Percentiles rank a stretch among this genome's conserved stretches.
Evolutionary conservation across 23 tunicate genomes (phyloP).

Genomic region (Oikopleura vanhoeffeni): DNA sequence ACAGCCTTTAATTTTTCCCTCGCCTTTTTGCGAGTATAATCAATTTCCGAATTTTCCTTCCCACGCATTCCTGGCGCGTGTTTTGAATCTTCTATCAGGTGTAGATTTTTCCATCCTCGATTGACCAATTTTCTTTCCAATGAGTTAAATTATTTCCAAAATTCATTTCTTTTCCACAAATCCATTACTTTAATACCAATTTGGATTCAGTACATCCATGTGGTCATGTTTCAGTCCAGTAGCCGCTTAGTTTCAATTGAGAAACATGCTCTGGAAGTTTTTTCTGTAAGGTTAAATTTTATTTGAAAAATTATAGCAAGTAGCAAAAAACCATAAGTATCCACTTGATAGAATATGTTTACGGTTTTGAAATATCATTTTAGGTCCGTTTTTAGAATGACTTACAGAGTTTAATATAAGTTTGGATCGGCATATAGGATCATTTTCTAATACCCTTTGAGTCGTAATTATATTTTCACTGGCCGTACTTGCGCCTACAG

Average conservation of each 20-base stretch:
- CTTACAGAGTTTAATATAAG: no score
- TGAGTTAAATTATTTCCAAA: neutral
- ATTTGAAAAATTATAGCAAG: neutral
- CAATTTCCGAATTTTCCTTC: no score
- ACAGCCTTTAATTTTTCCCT: no score
- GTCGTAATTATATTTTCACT: no score
- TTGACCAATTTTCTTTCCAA: neutral
- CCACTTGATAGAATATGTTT: no score
- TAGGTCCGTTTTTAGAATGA: no score
- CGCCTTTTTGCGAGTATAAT: no score
- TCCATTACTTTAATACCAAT: neutral
- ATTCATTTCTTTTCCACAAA: neutral
- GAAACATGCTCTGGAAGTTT: neutral
- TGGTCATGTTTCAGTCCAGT: neutral
- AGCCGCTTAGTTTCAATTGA: neutral
- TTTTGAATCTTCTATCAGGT: neutral
- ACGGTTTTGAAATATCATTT: no score
- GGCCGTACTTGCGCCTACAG: no score
- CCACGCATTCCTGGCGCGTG: neutral
- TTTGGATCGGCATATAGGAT: no score
- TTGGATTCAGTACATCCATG: neutral
- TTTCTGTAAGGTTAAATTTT: neutral
- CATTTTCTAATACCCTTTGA: no score
- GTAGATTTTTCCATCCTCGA: neutral
- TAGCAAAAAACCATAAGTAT: no score